phyloP scores from a whole-genome alignment of 2,113 vertebrate genomes.

The Clarias batrachus region DNA sequence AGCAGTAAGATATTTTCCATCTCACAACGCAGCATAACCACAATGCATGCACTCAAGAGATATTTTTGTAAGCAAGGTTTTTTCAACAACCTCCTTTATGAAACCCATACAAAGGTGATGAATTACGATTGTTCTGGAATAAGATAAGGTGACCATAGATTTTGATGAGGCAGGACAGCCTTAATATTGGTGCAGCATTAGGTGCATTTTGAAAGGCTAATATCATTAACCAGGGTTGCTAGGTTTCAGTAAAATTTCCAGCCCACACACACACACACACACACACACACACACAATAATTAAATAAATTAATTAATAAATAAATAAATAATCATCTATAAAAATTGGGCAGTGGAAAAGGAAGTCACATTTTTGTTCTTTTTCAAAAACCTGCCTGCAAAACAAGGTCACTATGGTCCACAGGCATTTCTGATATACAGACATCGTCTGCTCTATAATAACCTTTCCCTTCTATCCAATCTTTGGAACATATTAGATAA shows the following conservation, averaged over 20 bases:
- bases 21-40: not conserved
- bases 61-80: not conserved
- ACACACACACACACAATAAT: too few relatives aligned
- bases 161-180: not conserved
- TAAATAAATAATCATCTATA: not conserved
- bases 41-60: not conserved
- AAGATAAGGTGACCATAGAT: not conserved
- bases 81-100: not conserved
- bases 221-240: not conserved
- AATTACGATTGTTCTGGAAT: not conserved
- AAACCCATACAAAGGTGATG: not conserved
- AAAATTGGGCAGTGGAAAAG: not conserved
- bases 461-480: not conserved
- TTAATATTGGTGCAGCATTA: not conserved
- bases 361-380: not conserved
- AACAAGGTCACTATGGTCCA: not conserved
- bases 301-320: too few relatives aligned
- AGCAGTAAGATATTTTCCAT: conserved; percentile 12
- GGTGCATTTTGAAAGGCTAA: not conserved
- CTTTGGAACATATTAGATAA: not conserved
- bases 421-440: not conserved
- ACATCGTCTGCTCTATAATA: not conserved
- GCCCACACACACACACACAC: not conserved
- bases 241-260: not conserved
- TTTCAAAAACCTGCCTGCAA: not conserved